Conservation (phyloP, 2,113 vertebrate species). For the Chroicocephalus ridibundus region DNA sequence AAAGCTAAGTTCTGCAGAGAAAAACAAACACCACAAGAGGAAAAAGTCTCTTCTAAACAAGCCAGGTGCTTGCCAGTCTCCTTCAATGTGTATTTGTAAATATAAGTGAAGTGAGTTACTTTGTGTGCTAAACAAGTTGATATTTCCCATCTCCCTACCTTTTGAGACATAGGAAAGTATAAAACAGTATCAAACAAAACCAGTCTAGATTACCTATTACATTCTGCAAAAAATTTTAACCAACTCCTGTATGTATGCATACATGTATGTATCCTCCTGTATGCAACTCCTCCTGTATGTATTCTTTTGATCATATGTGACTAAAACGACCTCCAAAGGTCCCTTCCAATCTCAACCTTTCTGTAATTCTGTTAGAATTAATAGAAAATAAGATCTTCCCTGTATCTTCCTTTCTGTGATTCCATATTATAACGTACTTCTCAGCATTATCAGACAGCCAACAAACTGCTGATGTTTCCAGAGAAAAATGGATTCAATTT, state of each 20-base stretch:
- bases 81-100: neutral
- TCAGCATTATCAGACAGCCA: neutral
- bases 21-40: neutral
- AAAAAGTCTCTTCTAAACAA: neutral
- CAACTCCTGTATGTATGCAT: no score
- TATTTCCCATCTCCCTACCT: neutral
- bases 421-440: neutral
- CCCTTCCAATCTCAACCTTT: neutral
- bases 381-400: neutral
- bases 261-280: no score
- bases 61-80: neutral
- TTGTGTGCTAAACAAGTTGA: neutral
- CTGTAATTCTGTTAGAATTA: neutral
- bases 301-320: fast-evolving
- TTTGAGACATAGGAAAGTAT: neutral
- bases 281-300: neutral
- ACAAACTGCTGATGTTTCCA: neutral
- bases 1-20: neutral
- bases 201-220: neutral
- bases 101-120: neutral
- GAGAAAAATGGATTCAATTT: neutral
- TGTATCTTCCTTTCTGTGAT: neutral
- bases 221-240: neutral
- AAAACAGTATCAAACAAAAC: neutral
- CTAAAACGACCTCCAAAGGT: neutral